A percentile compares a stretch with the other conserved stretches of the same genome.
Evolutionary conservation across 2,888 invertebrate genomes (phyloP).

Genomic region (Stictocephala bisonia): DNA sequence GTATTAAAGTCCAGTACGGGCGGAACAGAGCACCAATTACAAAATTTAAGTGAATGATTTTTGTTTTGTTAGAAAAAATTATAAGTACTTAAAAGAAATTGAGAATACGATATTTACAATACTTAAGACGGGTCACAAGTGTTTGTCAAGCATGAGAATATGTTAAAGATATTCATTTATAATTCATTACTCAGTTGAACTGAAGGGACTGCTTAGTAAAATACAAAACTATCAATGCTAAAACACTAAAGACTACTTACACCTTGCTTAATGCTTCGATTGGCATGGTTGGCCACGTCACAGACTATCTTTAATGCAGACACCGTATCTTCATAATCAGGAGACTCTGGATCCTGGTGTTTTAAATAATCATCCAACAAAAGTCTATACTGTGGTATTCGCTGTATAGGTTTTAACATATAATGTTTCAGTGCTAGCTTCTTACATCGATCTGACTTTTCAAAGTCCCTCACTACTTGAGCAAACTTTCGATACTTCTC

Average conservation of each 20-base stretch:
- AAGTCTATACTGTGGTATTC: conserved; percentile 74
- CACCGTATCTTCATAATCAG: conserved; percentile 71
- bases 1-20: too few species aligned
- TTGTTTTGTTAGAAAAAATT: too few species aligned
- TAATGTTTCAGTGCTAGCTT: conserved; percentile 72
- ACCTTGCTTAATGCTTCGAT: conserved; percentile 68
- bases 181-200: background rate
- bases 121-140: too few species aligned
- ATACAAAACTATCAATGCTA: background rate
- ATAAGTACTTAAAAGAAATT: too few species aligned
- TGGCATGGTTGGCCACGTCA: conserved; percentile 70
- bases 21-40: too few species aligned
- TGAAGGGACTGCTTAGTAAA: background rate
- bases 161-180: conserved; percentile 59
- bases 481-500: conserved; percentile 67
- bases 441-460: conserved; percentile 65
- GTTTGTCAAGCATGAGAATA: too few species aligned
- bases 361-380: conserved; percentile 72
- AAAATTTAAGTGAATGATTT: too few species aligned
- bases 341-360: conserved; percentile 66
- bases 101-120: too few species aligned
- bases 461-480: conserved; percentile 67
- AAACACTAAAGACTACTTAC: conserved; percentile 64
- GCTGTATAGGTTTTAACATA: conserved; percentile 75
- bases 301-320: conserved; percentile 69